phyloP scores from a whole-genome alignment of 2,797 vertebrate genomes.

The Anniella stebbinsi region DNA sequence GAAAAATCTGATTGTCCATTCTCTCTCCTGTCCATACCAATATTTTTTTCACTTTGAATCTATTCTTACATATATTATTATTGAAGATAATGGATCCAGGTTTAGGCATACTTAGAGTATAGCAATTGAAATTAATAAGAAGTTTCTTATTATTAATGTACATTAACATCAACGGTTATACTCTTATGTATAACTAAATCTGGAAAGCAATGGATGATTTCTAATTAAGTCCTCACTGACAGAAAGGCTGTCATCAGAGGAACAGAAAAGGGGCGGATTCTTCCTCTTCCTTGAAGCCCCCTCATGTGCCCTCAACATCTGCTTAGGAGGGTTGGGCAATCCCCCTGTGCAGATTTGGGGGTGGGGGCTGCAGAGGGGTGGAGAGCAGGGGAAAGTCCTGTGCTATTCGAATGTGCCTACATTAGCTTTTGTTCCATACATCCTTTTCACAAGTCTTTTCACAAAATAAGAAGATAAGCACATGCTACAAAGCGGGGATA shows the following conservation, averaged over 20 bases:
- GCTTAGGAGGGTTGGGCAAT: background rate
- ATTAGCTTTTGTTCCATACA: background rate
- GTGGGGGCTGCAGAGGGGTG: too few species aligned
- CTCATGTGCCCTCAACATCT: background rate
- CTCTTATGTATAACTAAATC: too few species aligned
- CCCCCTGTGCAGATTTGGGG: too few species aligned
- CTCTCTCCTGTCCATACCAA: background rate
- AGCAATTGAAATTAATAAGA: too few species aligned
- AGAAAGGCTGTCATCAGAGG: background rate
- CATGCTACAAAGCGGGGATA: background rate
- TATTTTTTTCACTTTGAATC: background rate
- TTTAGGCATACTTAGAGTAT: too few species aligned
- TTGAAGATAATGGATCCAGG: background rate
- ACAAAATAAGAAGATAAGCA: background rate
- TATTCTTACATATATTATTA: background rate
- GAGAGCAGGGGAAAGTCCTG: background rate
- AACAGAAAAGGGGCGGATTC: background rate
- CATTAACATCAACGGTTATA: too few species aligned
- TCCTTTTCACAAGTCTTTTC: background rate
- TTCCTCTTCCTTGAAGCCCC: too few species aligned
- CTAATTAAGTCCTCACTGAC: background rate
- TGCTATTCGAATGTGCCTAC: background rate
- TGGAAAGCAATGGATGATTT: too few species aligned
- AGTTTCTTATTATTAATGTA: too few species aligned
- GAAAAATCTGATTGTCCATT: background rate